Conservation (phyloP, 1,140 invertebrate genomes). For the Brachionus plicatilis region DNA sequence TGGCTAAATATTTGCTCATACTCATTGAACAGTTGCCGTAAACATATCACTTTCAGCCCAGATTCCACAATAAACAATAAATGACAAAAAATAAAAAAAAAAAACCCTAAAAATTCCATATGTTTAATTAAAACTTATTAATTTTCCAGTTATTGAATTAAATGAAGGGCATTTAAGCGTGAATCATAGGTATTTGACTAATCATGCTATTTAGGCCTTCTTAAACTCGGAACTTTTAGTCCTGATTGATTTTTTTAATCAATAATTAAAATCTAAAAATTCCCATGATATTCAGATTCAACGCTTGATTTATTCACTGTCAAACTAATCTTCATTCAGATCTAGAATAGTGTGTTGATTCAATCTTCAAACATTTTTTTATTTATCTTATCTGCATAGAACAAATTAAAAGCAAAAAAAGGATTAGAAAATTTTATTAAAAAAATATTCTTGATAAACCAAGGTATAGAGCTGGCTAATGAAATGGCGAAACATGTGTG, state of each 20-base stretch:
- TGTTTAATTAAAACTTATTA: not conserved
- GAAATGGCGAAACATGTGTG: not conserved
- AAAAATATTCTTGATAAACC: not conserved
- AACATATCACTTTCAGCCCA: slow-evolving; percentile 19
- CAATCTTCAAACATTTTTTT: not conserved
- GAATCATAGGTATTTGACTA: not conserved
- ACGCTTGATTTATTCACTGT: slow-evolving; percentile 2
- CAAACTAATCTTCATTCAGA: not conserved
- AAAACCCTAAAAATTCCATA: not conserved
- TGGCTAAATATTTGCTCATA: slow-evolving; percentile 1
- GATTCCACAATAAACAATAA: not conserved
- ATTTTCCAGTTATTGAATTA: slow-evolving; percentile 22
- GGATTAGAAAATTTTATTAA: not conserved
- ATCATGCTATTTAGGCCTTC: not conserved
- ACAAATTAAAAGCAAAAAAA: slow-evolving; percentile 18
- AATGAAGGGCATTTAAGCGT: slow-evolving; percentile 13
- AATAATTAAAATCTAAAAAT: not conserved
- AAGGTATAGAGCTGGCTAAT: not conserved
- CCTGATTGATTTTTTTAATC: slow-evolving; percentile 17
- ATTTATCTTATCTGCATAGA: not conserved
- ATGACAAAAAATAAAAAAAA: not conserved
- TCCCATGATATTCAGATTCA: slow-evolving; percentile 14
- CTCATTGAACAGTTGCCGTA: not conserved
- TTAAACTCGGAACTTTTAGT: slow-evolving; percentile 27
- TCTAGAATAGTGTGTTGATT: not conserved